Evolutionary conservation across 2,113 vertebrate genomes (phyloP).

Genomic region (Meles meles): DNA sequence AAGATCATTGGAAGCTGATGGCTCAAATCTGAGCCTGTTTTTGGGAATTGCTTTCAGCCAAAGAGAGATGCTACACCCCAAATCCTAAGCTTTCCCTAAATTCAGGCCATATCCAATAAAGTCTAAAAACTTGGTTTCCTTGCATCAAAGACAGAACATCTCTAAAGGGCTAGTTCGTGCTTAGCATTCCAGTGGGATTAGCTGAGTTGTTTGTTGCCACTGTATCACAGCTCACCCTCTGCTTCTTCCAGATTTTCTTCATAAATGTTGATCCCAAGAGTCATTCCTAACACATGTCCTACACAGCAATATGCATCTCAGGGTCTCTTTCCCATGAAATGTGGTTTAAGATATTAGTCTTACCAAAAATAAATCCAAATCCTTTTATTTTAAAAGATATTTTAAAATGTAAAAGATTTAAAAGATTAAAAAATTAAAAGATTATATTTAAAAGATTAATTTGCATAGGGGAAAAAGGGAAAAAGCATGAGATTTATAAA

Average conservation of each 20-base stretch:
- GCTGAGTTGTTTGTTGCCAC: not conserved
- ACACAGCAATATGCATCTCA: not conserved
- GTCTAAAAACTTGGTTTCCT: not conserved
- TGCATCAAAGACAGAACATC: not conserved
- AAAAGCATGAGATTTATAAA: not conserved
- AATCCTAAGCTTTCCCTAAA: not conserved
- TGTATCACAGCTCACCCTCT: not conserved
- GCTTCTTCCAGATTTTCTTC: not conserved
- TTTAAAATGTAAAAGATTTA: not conserved
- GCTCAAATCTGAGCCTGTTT: not conserved
- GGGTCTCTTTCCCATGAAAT: not conserved
- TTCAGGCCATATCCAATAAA: not conserved
- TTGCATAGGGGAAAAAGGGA: not conserved
- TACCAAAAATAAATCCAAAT: not conserved
- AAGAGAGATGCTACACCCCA: not conserved
- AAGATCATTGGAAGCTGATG: not conserved
- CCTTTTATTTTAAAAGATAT: not conserved
- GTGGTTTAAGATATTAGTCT: not conserved
- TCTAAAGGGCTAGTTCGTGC: not conserved
- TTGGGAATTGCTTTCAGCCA: not conserved
- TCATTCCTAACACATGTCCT: not conserved
- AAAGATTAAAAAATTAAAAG: not conserved
- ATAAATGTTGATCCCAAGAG: no score
- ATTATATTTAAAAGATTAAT: not conserved
- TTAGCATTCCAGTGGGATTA: not conserved